Base-by-base conservation (phyloP, 2,113 vertebrate species). In the Pelobates fuscus region DNA sequence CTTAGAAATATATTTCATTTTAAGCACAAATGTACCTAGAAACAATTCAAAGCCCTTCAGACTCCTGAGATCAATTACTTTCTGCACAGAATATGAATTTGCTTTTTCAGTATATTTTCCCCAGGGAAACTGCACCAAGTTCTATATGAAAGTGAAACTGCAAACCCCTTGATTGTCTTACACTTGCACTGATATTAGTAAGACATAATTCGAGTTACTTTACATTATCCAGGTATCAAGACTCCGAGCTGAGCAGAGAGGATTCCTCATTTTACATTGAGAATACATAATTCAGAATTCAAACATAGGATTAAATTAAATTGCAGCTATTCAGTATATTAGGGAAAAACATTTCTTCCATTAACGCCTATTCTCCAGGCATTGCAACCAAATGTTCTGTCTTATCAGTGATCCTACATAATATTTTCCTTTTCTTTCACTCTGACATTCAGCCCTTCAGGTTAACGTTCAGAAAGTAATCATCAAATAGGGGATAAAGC, bases 71-170 rank as follows among this genome's bases (percentile, higher is more conserved):
- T 44, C 63, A 75, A 29, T n/a, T 55, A 59, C 52, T 37, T 26
- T 67, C 54, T 67, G 73, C 65, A 52, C 43, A 49, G 72, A 75
- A 67, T 76, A 76, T 30, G 52, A 76, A 68, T 76, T 54, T 52
- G 43, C 64, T 25, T 68, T 52, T 21, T 41, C 64, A 24, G 23
- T 49, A 14, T 52, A 25, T 76, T 26, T 30, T 49, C 73, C 65
- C 64, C 15, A 10, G 64, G 55, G 65, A 68, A 23, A 15, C 73
- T 60, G 54, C 73, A 61, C 67, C 55, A 76, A 67, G 41, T 61
- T 68, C 55, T 32, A 60, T 67, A 49, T 67, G 64, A 76, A 76
- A 52, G 26, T 49, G 46, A 67, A 67, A 29, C 18, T 67, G 58
- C 26, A 63, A 49, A 37, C 20, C 41, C 43, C 44, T 11, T 32